These are phyloP conservation scores for Myzus persicae DNA, from an alignment of 1,140 invertebrate genomes.

Conservation along the genomic window DNA sequence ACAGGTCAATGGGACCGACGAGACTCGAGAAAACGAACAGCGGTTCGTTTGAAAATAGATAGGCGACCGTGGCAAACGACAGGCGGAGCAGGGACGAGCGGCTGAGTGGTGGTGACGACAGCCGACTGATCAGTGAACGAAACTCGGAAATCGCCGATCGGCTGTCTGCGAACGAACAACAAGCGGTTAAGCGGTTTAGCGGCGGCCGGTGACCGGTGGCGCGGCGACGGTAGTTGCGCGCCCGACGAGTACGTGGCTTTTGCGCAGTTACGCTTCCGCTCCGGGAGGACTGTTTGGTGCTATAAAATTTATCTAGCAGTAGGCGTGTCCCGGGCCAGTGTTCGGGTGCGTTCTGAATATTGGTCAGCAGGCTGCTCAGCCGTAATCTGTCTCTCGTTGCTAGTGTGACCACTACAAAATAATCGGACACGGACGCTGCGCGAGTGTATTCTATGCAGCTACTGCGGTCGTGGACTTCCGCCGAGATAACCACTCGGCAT, in stretches of 20 bases:
- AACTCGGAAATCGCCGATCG: neutral
- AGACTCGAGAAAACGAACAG: neutral
- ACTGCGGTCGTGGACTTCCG: too few species aligned
- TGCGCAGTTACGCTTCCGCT: neutral
- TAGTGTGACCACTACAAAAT: neutral
- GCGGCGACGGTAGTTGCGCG: neutral
- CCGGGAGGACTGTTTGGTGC: too few species aligned
- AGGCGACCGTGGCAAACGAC: neutral
- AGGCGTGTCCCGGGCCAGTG: too few species aligned
- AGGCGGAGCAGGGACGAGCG: neutral
- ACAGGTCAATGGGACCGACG: neutral
- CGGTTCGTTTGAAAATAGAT: neutral
- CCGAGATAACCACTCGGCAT: neutral
- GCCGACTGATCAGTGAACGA: neutral
- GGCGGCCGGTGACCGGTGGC: too few species aligned
- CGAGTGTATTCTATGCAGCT: neutral
- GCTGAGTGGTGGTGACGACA: neutral
- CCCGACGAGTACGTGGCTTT: neutral
- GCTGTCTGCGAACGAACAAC: neutral
- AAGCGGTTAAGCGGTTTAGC: neutral
- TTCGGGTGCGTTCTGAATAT: neutral
- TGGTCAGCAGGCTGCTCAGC: conserved; percentile 16
- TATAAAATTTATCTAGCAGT: too few species aligned
- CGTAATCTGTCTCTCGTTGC: neutral
- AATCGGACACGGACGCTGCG: neutral